Evolutionary conservation across 2,888 invertebrate genomes (phyloP), one percentile per base, ranked within the genome.

Genomic region (Desoria tigrina): DNA sequence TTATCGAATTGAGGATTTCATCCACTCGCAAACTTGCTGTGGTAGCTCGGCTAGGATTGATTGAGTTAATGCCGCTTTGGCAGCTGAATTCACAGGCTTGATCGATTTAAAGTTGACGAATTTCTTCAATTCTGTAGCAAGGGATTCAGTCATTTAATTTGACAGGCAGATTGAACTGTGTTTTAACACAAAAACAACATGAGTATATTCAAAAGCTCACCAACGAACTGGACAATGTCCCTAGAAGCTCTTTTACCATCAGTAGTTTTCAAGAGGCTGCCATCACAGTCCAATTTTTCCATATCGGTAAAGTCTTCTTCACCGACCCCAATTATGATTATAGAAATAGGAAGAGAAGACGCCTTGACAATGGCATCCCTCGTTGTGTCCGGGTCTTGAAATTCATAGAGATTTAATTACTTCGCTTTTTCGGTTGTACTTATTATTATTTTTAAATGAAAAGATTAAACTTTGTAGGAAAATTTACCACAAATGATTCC

Each of bases 181-280:
- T 23, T 24, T 6, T 53, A 59, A 1, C 28, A 50, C 28, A 50
- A 50, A 32, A 32, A n/a, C n/a, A n/a, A n/a, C n/a, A n/a, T n/a
- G n/a, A n/a, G n/a, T n/a, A n/a, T 64, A 16, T 45, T 11, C 4
- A 32, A 32, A 7, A 45, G 45, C 45, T 18, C 16, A 45, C 45
- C 68, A 32, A 82, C 82, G 79, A 82, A 82, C 80, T 82, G 84
- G 1, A 84, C 84, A 73, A 84, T 84, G 77, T 84, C 84, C 66
- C 84, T 76, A 57, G 79, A 80, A 53, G 84, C 84, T 60, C 75
- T 76, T 42, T 78, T 77, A 0, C 82, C 26, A 14, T 39, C 39
- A 0, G 59, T 49, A 21, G 50, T n/a, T 60, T 56, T 58, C 32
- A 68, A 42, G 2, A 65, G 56, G 18, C 63, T 65, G 9, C 65